A percentile compares a stretch with the other conserved stretches of the same genome.
phyloP scores from a whole-genome alignment of 1,140 invertebrate genomes.

The Coptotermes formosanus region DNA sequence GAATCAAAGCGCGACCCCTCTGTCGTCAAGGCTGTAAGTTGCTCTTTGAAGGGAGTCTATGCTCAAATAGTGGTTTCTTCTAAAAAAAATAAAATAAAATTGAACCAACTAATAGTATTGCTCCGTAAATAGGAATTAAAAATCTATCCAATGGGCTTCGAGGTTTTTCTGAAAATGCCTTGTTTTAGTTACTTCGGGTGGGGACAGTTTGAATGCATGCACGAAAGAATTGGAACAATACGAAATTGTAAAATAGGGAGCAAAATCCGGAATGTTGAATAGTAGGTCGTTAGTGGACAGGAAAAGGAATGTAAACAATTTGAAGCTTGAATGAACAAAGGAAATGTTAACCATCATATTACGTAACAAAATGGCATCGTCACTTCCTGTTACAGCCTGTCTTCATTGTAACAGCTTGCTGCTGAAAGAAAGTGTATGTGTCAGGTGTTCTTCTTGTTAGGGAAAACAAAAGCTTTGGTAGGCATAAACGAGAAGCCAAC shows the following conservation, averaged over 20 bases:
- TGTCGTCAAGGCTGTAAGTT: too few species aligned
- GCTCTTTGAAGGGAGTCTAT: too few species aligned
- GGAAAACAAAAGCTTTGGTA: too few species aligned
- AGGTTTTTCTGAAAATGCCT: too few species aligned
- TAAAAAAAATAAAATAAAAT: too few species aligned
- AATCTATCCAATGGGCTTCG: too few species aligned
- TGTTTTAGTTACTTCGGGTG: neutral
- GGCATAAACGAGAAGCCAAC: too few species aligned
- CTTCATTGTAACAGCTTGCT: neutral
- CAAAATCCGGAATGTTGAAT: neutral
- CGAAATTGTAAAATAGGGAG: neutral
- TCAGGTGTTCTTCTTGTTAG: too few species aligned
- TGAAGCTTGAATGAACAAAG: neutral
- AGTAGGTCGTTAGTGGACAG: neutral
- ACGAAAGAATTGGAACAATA: conserved; percentile 3
- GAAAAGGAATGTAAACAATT: neutral
- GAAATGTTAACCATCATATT: neutral
- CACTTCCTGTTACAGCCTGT: neutral
- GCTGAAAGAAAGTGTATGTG: neutral
- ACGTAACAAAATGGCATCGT: neutral
- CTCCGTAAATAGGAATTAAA: too few species aligned
- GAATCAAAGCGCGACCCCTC: too few species aligned
- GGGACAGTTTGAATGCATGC: neutral
- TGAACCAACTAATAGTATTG: too few species aligned
- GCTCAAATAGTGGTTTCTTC: too few species aligned